Evolutionary conservation across 2,888 invertebrate species (phyloP).

Genomic region (Loripinus fragilis): DNA sequence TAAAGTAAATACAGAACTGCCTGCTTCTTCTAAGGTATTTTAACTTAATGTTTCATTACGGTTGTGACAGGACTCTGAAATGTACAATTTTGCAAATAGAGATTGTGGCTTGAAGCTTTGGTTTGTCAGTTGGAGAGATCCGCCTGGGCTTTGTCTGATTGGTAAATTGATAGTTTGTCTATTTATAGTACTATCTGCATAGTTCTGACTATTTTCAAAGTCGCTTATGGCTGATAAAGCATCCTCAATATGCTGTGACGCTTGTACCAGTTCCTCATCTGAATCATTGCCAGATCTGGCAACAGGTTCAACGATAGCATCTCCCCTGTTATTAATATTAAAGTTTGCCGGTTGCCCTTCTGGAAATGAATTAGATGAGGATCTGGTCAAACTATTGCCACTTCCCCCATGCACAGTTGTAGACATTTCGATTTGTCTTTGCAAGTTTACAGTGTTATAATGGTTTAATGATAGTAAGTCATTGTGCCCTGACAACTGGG

Average conservation of each 20-base stretch:
- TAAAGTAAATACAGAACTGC: too few species aligned
- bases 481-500: constrained; percentile 23
- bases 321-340: not conserved
- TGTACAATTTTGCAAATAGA: not conserved
- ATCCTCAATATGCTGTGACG: not conserved
- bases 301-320: not conserved
- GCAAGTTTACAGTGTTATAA: not conserved
- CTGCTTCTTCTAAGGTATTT: too few species aligned
- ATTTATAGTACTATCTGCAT: not conserved
- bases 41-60: not conserved
- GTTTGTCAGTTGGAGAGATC: not conserved
- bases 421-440: constrained; percentile 18
- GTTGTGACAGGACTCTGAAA: not conserved
- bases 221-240: too few species aligned
- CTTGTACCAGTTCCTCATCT: not conserved
- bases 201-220: not conserved
- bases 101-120: not conserved
- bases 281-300: not conserved
- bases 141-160: not conserved
- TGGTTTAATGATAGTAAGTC: constrained; percentile 15
- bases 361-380: not conserved
- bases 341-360: too few species aligned
- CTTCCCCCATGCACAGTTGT: not conserved
- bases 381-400: not conserved
- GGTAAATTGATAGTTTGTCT: not conserved